phyloP scores from a whole-genome alignment of 1,140 invertebrate species.

The Drosophila guanche region DNA sequence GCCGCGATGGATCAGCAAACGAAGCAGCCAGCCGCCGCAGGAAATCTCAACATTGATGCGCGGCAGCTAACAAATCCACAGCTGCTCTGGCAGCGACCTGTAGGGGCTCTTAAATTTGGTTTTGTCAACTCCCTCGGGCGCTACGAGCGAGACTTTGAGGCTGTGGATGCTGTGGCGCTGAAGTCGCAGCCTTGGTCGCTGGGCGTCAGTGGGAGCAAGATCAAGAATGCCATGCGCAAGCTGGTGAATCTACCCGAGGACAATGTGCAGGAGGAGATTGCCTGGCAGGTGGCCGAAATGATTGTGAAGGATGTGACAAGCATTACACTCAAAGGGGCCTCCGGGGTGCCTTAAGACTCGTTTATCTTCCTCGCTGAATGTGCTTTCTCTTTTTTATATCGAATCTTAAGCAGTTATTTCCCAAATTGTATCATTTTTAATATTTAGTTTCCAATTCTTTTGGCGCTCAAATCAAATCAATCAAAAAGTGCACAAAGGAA shows the following conservation, averaged over 20 bases:
- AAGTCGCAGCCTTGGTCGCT: constrained; percentile 84
- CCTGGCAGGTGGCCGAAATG: constrained; percentile 97
- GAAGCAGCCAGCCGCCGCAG: constrained; percentile 24
- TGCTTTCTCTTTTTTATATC: constrained; percentile 3
- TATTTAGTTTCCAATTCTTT: constrained; percentile 22
- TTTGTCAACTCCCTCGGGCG: constrained; percentile 93
- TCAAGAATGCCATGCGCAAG: constrained; percentile 89
- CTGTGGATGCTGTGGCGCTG: constrained; percentile 86
- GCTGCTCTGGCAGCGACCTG: constrained; percentile 91
- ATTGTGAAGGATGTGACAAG: constrained; percentile 96
- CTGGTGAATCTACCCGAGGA: constrained; percentile 91
- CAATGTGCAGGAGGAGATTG: constrained; percentile 96
- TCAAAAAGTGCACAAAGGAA: constrained; percentile 28
- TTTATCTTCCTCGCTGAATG: constrained; percentile 7
- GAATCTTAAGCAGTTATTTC: constrained; percentile 29
- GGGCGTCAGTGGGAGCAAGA: constrained; percentile 61
- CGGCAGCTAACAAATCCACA: constrained; percentile 92
- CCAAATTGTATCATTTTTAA: constrained; percentile 1
- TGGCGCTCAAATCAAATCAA: constrained; percentile 23
- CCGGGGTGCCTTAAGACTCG: background rate
- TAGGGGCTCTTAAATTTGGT: constrained; percentile 90
- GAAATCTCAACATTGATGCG: constrained; percentile 90
- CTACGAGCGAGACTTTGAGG: constrained; percentile 94
- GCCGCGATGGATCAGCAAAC: constrained; percentile 87
- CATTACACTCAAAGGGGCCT: constrained; percentile 87